Conservation (phyloP, 2,888 invertebrate genomes). For the Proisotoma minuta region DNA sequence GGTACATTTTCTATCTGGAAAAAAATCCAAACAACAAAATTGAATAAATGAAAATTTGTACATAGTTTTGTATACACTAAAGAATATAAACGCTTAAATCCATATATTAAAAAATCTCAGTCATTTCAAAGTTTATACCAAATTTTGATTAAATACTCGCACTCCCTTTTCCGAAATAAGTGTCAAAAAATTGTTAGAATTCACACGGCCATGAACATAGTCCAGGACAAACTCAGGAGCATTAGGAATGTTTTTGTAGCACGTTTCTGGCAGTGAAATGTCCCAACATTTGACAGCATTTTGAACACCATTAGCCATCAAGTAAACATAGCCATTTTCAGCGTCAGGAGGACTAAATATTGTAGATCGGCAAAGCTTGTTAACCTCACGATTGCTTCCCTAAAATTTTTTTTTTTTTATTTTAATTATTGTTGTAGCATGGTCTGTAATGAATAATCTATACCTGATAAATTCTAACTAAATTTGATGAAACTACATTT, state of each 20-base stretch:
- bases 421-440: not conserved
- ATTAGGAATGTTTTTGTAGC: slow-evolving; percentile 59
- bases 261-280: slow-evolving; percentile 56
- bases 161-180: slow-evolving; percentile 22
- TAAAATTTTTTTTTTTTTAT: slow-evolving; percentile 5
- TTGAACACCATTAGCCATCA: slow-evolving; percentile 25
- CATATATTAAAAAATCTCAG: too few relatives aligned
- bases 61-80: too few relatives aligned
- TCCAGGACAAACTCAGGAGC: slow-evolving; percentile 63
- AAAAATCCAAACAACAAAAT: too few relatives aligned
- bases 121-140: too few relatives aligned
- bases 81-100: too few relatives aligned
- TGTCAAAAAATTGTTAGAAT: slow-evolving; percentile 57
- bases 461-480: slow-evolving; percentile 44
- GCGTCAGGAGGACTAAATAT: slow-evolving; percentile 37
- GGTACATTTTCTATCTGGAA: too few relatives aligned
- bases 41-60: too few relatives aligned
- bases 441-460: not conserved
- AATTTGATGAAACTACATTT: slow-evolving; percentile 39
- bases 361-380: slow-evolving; percentile 32
- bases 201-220: slow-evolving; percentile 59
- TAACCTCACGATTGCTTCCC: slow-evolving; percentile 27
- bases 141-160: not conserved
- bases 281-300: slow-evolving; percentile 64
- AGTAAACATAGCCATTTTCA: slow-evolving; percentile 29